Base-by-base conservation (phyloP, 2,888 invertebrate species). In the Lathronympha strigana region DNA sequence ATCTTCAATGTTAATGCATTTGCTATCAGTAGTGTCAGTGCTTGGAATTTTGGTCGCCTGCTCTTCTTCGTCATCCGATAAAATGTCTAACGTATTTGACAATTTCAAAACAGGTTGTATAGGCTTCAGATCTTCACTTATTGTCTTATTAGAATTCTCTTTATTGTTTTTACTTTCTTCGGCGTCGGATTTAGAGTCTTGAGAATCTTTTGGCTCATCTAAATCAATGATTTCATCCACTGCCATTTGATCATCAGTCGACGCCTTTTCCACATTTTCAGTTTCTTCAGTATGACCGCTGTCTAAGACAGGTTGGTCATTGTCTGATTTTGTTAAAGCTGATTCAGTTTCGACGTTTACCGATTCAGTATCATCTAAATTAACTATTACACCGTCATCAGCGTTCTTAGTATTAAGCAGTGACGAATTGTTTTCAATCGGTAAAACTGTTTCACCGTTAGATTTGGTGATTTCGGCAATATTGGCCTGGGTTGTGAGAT, bases 61-160 rank as follows among this genome's bases (percentile, higher is more conserved):
- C 31, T 86, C 85, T 4, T 90, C 90, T 31, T 92, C 90, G 38
- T 88, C 87, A 72, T 92, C 90, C 36, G 90, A 88, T 31, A 90
- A 75, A 69, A 90, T 88, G 71, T 91, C 81, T 66, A 90, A 76
- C 17, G 83, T 88, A 68, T 90, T 88, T 13, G 86, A 86, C 45
- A 89, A 73, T 71, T 84, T 88, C 69, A 81, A 81, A 57, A 84
- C 71, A 51, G 77, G 60, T 51, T 78, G 72, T 47, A 73, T 67
- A 33, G 70, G 72, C 70, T 67, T 73, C 33, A 66, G 51, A 50
- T 70, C 67, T 63, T 62, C 21, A 11, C 36, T n/a, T 5, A 11
- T 23, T 11, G 45, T 43, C n/a, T 33, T 47, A 15, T 21, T 23
- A 9, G 2, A 33, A 38, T 45, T 33, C 45, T 25, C 53, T 36